Evolutionary conservation across 2,113 vertebrate genomes (phyloP).

Genomic region (Hemiprocne comata): DNA sequence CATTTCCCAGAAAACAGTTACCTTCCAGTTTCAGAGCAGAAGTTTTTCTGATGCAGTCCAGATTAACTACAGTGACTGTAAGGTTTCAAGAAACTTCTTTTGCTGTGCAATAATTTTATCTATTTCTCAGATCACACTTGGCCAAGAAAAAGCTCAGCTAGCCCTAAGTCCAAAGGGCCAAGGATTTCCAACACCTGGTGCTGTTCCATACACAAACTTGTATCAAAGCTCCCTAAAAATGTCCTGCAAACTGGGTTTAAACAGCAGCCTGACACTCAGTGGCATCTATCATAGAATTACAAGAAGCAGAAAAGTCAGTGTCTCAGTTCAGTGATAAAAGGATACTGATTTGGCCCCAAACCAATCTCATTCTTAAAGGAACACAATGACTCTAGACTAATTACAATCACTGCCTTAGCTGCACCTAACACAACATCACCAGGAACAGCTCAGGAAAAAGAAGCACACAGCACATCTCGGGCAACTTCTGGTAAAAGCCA

Average conservation of each 20-base stretch:
- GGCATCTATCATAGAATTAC: not conserved
- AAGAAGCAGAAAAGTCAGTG: not conserved
- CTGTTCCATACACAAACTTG: not conserved
- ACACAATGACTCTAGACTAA: not conserved
- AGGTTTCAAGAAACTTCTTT: not conserved
- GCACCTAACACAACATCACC: not conserved
- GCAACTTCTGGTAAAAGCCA: not conserved
- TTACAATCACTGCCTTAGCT: not conserved
- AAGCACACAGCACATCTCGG: not conserved
- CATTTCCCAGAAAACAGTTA: not conserved
- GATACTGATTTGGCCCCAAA: not conserved
- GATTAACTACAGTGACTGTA: not conserved
- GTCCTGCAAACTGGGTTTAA: not conserved
- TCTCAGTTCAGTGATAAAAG: not conserved
- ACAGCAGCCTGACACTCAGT: not conserved
- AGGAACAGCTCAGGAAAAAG: not conserved
- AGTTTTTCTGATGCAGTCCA: not conserved
- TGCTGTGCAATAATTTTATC: not conserved
- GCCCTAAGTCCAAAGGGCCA: not conserved
- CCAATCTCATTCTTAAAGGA: not conserved
- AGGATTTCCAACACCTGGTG: not conserved
- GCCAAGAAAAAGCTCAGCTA: not conserved
- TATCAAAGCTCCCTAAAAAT: not conserved
- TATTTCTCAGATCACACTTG: not conserved
- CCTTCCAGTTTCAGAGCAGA: not conserved